A percentile compares a stretch with the other conserved stretches of the same genome.
phyloP scores from a whole-genome alignment of 35 echinoderm and acorn worm species.

The Apostichopus parvimensis region DNA sequence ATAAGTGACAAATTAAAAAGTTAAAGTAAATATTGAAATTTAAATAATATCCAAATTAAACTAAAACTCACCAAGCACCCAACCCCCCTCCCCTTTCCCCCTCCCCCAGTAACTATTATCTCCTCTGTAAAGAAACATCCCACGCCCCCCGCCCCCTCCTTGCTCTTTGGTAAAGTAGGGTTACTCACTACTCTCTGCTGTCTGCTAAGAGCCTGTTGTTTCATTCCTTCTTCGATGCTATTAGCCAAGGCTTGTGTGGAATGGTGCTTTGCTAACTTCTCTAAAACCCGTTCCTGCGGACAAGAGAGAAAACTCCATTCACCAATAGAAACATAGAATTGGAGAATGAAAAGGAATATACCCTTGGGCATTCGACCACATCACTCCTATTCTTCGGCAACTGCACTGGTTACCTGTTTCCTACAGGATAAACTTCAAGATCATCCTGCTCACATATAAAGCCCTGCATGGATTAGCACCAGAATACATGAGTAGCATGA shows the following conservation, averaged over 20 bases:
- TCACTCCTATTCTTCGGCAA: too few relatives aligned
- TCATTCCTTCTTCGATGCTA: constrained; percentile 94
- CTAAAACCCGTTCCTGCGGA: constrained; percentile 81
- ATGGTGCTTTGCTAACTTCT: constrained; percentile 86
- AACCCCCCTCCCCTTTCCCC: neutral
- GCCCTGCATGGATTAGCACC: too few relatives aligned
- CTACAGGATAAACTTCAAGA: too few relatives aligned
- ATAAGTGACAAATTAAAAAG: neutral
- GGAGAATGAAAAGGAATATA: too few relatives aligned
- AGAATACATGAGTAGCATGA: too few relatives aligned
- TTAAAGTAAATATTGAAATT: too few relatives aligned
- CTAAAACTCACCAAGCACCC: neutral
- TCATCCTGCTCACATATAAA: too few relatives aligned
- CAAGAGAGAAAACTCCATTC: too few relatives aligned
- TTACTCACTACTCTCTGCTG: constrained; percentile 87
- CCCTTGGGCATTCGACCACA: too few relatives aligned
- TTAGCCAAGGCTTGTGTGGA: constrained; percentile 75
- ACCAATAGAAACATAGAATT: too few relatives aligned
- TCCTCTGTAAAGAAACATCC: neutral
- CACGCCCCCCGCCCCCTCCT: neutral
- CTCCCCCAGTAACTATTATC: neutral
- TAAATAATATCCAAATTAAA: too few relatives aligned
- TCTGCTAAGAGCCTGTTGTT: constrained; percentile 93
- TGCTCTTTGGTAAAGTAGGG: neutral
- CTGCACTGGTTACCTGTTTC: too few relatives aligned